Base-by-base conservation (phyloP, 2,113 vertebrate genomes). In the Psilopsiagon aymara region DNA sequence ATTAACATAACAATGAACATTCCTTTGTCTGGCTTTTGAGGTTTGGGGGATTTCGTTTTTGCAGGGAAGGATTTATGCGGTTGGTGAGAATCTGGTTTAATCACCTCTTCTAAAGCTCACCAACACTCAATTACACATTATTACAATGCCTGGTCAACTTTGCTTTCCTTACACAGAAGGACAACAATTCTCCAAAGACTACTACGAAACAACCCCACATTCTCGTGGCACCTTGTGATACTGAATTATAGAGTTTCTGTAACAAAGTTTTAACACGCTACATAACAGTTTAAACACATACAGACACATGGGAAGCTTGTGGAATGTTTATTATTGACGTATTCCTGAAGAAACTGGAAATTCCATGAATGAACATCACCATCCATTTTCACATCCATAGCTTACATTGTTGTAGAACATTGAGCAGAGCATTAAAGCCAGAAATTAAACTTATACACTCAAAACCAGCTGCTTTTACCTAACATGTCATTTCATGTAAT, bases 211-310 rank as follows among this genome's bases (percentile, higher is more conserved):
- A 74, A 86, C 6, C 20, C 49, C 23, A 17, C 18, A 17, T n/a
- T 63, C 35, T 33, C 20, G 3, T 0, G 0, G 20, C 33, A 46
- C 19, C 37, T 28, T 33, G 47, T 0, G 0, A 14, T 3, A 21
- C 9, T 13, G 9, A 20, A 20, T 29, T 41, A 39, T 4, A 2
- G 7, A 2, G 15, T 10, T 15, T 17, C 79, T 47, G 2, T 14
- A 39, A 29, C 17, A 17, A 44, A 33, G 5, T 20, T 27, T 52
- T 46, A 5, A 41, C 14, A 8, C 0, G 0, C 24, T 3, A 11
- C 11, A 1, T 3, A 37, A 84, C 25, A 28, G 29, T 78, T 51
- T 41, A 47, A 78, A 49, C 44, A 11, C 9, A 2, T 3, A 24
- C 24, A 69, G 51, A 39, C 53, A 28, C 49, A 8, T 2, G 10